phyloP scores from a whole-genome alignment of 2,888 invertebrate genomes.

The Antitype chi region DNA sequence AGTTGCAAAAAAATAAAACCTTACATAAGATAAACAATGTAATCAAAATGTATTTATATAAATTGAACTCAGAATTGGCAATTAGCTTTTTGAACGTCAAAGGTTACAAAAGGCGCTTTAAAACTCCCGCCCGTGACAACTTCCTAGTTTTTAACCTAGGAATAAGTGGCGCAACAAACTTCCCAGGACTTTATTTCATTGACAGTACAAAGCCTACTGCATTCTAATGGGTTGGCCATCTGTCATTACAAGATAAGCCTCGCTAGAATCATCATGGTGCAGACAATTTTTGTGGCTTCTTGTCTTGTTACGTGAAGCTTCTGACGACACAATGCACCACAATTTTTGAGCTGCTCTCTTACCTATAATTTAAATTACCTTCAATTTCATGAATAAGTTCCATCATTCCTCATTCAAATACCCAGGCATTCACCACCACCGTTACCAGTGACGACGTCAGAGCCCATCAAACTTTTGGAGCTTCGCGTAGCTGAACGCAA shows the following conservation, averaged over 20 bases:
- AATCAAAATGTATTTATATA: not conserved
- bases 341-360: not conserved
- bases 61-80: not conserved
- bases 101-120: not conserved
- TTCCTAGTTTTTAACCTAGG: not conserved
- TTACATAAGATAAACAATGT: not conserved
- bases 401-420: not conserved
- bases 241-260: not conserved
- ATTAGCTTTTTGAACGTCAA: not conserved
- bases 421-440: conserved; percentile 88
- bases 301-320: not conserved
- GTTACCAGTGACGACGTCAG: conserved; percentile 85
- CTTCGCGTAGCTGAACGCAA: conserved; percentile 96
- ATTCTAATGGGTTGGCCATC: not conserved
- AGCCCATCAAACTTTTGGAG: conserved; percentile 94
- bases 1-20: conserved; percentile 22
- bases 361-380: not conserved
- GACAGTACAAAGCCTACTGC: not conserved
- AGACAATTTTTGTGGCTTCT: not conserved
- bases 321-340: not conserved
- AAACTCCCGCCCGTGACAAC: not conserved
- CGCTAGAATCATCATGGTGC: not conserved
- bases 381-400: not conserved
- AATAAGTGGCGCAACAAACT: not conserved
- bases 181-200: not conserved